Evolutionary conservation across 2,888 invertebrate genomes (phyloP), one percentile per base, ranked within the genome.

Genomic region (Cheilosia vernalis): DNA sequence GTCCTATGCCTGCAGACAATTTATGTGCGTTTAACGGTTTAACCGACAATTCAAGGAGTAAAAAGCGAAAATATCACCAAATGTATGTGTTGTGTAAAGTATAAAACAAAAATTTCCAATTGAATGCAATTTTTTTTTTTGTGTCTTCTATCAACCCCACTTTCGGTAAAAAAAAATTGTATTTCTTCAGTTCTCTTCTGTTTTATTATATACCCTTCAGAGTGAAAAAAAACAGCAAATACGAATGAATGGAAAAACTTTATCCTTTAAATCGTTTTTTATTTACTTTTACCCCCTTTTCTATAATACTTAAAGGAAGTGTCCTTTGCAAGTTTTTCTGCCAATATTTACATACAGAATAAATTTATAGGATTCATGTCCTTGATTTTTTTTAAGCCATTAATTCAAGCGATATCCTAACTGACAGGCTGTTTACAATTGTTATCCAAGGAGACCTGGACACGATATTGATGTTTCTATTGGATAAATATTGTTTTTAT

Each of bases 341-440:
- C 60, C 56, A 70, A 70, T 70, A 70, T 70, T 70, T 61, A 72
- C 60, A 60, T 60, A 53, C 33, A 15, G 51, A 72, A 72, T 72
- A 72, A 60, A 51, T 72, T 61, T 60, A 33, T 69, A 33, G 56
- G 44, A 69, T 69, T 69, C 56, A 21, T 69, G 67, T 56, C 49
- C 49, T 70, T 49, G 70, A 70, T 70, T 70, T 70, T 49, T 33
- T 37, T 13, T 37, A 24, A 40, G 17, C 9, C 70, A 60, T 70
- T 70, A 37, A 40, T 60, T 58, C 47, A 37, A 60, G 58, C 15
- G 51, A 44, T 56, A 44, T 69, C 56, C 56, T 24, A 15, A n/a
- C 55, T 47, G 67, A 69, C 67, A 69, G 67, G 17, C 13, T 40
- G 24, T 9, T 66, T 27, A 53, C 51, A 53, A 27, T 49, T 42